Conservation (phyloP, 2,113 vertebrate genomes). For the Probosciger aterrimus region DNA sequence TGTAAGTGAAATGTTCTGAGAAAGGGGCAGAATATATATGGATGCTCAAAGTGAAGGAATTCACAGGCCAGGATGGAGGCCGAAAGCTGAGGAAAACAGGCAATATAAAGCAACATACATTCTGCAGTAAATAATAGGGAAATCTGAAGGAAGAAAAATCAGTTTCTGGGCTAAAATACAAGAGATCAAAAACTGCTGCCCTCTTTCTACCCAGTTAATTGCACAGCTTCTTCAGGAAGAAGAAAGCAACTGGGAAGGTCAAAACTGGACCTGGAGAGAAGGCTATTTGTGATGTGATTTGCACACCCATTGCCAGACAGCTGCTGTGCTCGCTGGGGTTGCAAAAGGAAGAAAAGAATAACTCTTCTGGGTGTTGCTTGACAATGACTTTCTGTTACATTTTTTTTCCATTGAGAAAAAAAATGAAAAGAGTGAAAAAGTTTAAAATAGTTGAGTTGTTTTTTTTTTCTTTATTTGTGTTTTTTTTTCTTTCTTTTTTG, state of each 20-base stretch:
- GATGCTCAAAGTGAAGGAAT: not conserved
- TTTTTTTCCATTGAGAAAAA: not conserved
- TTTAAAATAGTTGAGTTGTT: not conserved
- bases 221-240: not conserved
- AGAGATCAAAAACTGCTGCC: rapidly evolving
- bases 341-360: not conserved
- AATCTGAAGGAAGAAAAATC: not conserved
- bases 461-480: too few species aligned
- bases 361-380: not conserved
- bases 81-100: not conserved
- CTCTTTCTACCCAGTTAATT: not conserved
- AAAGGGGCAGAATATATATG: not conserved
- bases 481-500: too few species aligned
- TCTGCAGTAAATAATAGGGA: not conserved
- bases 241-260: not conserved
- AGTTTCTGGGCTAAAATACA: not conserved
- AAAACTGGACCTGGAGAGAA: not conserved
- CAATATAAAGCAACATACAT: not conserved
- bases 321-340: not conserved
- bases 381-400: not conserved
- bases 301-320: not conserved
- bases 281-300: not conserved
- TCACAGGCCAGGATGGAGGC: not conserved
- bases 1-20: not conserved
- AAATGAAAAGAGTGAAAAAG: not conserved